These are phyloP conservation scores for Mamestra brassicae DNA, from an alignment of 2,888 invertebrate species.

Conservation along the genomic window DNA sequence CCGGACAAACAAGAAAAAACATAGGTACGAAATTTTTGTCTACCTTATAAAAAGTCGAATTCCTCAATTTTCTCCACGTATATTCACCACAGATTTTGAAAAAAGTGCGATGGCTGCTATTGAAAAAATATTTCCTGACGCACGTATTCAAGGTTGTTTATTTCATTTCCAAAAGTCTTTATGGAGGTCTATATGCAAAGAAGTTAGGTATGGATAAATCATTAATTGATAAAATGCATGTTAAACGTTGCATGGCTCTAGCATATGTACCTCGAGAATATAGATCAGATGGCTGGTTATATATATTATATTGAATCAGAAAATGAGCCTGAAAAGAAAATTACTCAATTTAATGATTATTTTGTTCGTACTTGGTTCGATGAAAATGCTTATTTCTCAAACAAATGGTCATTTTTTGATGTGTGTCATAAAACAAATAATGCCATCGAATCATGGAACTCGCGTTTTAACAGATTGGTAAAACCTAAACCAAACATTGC, in stretches of 20 bases:
- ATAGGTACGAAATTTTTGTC: slow-evolving; percentile 5
- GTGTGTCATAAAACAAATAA: not conserved
- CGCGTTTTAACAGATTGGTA: not conserved
- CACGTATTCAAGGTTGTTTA: slow-evolving; percentile 26
- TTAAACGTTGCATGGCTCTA: slow-evolving; percentile 30
- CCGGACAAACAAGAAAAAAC: slow-evolving; percentile 19
- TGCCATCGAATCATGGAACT: not conserved
- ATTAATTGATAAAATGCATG: too few species aligned
- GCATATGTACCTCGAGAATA: slow-evolving; percentile 23
- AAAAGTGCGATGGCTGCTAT: slow-evolving; percentile 24
- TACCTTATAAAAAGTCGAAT: too few species aligned
- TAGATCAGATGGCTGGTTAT: slow-evolving; percentile 14
- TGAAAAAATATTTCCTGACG: slow-evolving; percentile 15
- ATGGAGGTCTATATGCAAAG: too few species aligned
- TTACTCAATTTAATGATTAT: too few species aligned
- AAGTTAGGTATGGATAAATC: too few species aligned
- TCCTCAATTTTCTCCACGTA: slow-evolving; percentile 25
- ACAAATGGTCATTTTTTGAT: too few species aligned
- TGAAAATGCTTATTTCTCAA: too few species aligned
- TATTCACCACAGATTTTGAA: slow-evolving; percentile 30
- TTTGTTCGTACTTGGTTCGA: too few species aligned
- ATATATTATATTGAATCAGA: slow-evolving; percentile 14
- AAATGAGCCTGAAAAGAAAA: slow-evolving; percentile 4
- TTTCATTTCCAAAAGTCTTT: too few species aligned
- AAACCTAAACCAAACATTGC: not conserved